Base-by-base conservation (phyloP, 2,113 vertebrate species). In the Zosterops pallidus region DNA sequence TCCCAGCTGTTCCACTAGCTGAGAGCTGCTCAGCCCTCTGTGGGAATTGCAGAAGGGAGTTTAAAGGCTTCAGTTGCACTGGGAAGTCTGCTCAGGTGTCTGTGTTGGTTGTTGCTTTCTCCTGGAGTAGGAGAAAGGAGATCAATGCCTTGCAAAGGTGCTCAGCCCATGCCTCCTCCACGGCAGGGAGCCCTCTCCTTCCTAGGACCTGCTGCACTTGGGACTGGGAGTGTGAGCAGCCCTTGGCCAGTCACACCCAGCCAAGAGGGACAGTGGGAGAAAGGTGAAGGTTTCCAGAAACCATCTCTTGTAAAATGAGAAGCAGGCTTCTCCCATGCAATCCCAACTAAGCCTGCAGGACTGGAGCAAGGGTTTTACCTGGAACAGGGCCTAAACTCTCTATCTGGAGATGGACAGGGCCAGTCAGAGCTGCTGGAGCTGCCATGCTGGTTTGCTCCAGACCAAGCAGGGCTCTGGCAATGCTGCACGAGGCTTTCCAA, bases 381-480 rank as follows among this genome's bases (percentile, higher is more conserved):
- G 49, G 31, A 71, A 31, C 2, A 77, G 50, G 50, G 14, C 49
- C 17, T 53, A 24, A 83, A 55, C 31, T 42, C 62, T 29, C 46
- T 35, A 2, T 21, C 37, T 83, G 57, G n/a, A 75, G 46, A 31
- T 20, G 52, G 56, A 44, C 2, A 5, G 23, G 20, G 47, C 29
- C 4, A 6, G 33, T 9, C 23, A 35, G 46, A 29, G n/a, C 17
- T 52, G 59, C 15, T 0, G 2, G 71, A 65, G 20, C 28, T 57
- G 62, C 31, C 1, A 0, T 0, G 0, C 1, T 53, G 37, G 7
- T 47, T 64, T 59, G 14, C 11, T 68, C 37, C 52, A 70, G 55
- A 31, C 6, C 42, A 18, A 39, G 44, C 26, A 46, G 25, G 70
- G 28, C 29, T 59, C 59, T 33, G 29, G 39, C 11, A 47, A 1